Percentiles rank a stretch among this genome's conserved stretches.
Evolutionary conservation across 2,888 invertebrate species (phyloP).

Genomic region (Endomychus coccineus): DNA sequence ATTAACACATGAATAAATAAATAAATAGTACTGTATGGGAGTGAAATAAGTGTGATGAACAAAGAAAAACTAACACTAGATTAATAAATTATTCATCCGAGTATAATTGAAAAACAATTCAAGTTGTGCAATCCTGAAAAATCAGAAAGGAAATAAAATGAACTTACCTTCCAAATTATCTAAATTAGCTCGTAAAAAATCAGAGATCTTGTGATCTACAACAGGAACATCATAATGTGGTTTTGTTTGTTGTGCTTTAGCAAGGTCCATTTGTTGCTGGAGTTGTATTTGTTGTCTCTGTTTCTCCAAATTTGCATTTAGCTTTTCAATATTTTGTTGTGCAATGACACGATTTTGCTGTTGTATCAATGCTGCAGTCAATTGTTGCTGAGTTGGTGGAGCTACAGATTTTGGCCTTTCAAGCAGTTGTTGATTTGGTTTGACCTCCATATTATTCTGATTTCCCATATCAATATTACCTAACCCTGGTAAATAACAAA

Average conservation of each 20-base stretch:
- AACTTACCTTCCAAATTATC: constrained; percentile 61
- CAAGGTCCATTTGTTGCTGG: constrained; percentile 35
- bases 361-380: constrained; percentile 55
- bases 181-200: constrained; percentile 64
- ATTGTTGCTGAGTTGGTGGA: constrained; percentile 54
- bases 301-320: constrained; percentile 48
- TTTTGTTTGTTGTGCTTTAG: constrained; percentile 37
- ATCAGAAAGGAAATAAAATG: too few species aligned
- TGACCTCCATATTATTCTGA: constrained; percentile 34
- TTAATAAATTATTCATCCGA: too few species aligned
- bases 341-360: constrained; percentile 55
- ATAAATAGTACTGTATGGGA: too few species aligned
- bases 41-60: too few species aligned
- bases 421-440: constrained; percentile 32
- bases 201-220: constrained; percentile 61
- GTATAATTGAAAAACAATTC: too few species aligned
- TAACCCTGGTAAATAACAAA: constrained; percentile 27
- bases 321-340: constrained; percentile 58
- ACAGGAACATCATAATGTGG: constrained; percentile 40
- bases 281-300: constrained; percentile 49
- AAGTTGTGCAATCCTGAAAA: too few species aligned
- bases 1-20: too few species aligned
- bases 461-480: constrained; percentile 40
- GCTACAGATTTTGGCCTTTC: constrained; percentile 42
- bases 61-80: too few species aligned